A percentile compares a stretch with the other conserved stretches of the same genome.
Conservation (phyloP, 2,888 invertebrate species). For the Polydrusus tereticollis region DNA sequence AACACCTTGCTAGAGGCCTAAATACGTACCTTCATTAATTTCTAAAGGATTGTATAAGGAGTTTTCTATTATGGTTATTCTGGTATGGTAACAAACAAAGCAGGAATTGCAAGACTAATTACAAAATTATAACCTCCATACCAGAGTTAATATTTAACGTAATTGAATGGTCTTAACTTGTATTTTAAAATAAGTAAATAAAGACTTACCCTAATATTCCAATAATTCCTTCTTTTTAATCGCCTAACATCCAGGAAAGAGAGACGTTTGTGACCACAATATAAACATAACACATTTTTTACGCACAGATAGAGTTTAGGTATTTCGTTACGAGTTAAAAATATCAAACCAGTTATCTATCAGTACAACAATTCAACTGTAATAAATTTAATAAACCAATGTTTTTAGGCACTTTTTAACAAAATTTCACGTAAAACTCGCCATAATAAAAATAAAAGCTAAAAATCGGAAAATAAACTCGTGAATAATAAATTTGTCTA, state of each 20-base stretch:
- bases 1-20: no score
- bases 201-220: slow-evolving; percentile 51
- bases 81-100: no score
- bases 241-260: slow-evolving; percentile 52
- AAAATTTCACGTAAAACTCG: slow-evolving; percentile 46
- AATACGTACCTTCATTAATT: no score
- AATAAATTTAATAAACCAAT: background rate
- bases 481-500: slow-evolving; percentile 43
- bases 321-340: background rate
- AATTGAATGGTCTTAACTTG: background rate
- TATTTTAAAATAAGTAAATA: slow-evolving; percentile 29
- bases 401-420: slow-evolving; percentile 27
- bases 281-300: slow-evolving; percentile 63
- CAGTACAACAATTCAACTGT: background rate
- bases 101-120: no score
- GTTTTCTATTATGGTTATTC: no score
- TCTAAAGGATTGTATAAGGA: no score
- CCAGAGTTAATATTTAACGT: background rate
- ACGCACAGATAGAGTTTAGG: slow-evolving; percentile 39
- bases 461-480: slow-evolving; percentile 48
- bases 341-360: background rate
- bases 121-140: background rate
- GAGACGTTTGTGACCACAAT: slow-evolving; percentile 59
- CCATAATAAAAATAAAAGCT: slow-evolving; percentile 54
- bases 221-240: slow-evolving; percentile 44